These are phyloP conservation scores for Sardinella longiceps DNA, from an alignment of 2,797 vertebrate species.

Conservation along the genomic window DNA sequence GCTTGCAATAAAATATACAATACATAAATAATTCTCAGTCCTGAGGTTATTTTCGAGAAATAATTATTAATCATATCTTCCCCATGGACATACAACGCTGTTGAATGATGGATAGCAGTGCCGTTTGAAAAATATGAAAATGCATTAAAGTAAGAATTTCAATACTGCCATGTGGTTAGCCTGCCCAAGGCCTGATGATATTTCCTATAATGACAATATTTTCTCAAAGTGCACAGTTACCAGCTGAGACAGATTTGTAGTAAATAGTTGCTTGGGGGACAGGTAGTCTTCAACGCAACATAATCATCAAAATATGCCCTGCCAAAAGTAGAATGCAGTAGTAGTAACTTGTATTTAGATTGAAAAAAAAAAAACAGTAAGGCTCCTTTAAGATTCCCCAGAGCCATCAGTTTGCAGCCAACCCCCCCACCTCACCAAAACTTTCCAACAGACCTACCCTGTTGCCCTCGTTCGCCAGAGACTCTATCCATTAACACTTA, in stretches of 20 bases:
- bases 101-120: conserved; percentile 66
- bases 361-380: not conserved
- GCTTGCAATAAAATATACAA: conserved; percentile 36
- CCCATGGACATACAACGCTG: conserved; percentile 59
- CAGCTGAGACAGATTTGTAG: not conserved
- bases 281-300: not conserved
- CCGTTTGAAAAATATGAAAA: conserved; percentile 66
- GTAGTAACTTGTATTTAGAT: not conserved
- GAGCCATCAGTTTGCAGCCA: not conserved
- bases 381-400: not conserved
- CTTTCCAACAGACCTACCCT: not conserved
- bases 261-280: not conserved
- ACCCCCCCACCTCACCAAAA: not conserved
- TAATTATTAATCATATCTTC: conserved; percentile 70
- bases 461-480: not conserved
- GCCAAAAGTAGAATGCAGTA: not conserved
- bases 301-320: not conserved
- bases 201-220: conserved; percentile 19
- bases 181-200: conserved; percentile 14
- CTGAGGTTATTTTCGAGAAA: conserved; percentile 61
- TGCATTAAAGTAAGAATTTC: conserved; percentile 60
- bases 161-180: conserved; percentile 30
- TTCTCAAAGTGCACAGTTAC: not conserved
- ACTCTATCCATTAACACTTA: not conserved
- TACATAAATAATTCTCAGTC: conserved; percentile 53